Evolutionary conservation across 35 echinoderm and acorn worm species (phyloP), one percentile per base, ranked within the genome.

Genomic region (Acanthaster planci): DNA sequence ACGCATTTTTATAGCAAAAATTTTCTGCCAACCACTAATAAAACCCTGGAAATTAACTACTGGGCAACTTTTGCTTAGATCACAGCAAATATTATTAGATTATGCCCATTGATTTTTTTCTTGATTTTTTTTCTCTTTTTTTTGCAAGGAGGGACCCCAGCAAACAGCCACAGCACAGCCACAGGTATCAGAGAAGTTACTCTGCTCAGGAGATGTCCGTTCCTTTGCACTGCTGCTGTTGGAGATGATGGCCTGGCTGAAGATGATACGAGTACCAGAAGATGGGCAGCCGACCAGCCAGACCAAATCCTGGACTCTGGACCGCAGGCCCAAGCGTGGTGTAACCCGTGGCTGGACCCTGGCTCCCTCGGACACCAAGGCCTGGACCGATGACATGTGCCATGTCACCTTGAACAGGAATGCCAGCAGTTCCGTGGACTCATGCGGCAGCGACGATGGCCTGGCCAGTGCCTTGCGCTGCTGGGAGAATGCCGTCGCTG

Each of bases 211-310:
- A 7, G 92, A 94, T 64, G 88, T 94, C 9, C 55, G 92, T 19
- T 90, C 92, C 26, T 94, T 94, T 52, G 84, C 88, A 30, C 64
- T 94, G 50, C 77, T 94, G 26, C 37, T 94, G 51, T 56, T 94
- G 14, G 92, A 94, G 64, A 78, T 94, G 58, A 80, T 94, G 40
- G 88, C 90, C 9, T 91, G 83, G 75, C 39, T 90, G 15, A 77
- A 87, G 47, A 68, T 78, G 67, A 88, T 89, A 52, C 67, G 75
- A 5, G 44, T 93, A 15, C 87, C 82, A 7, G 72, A 85, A 40
- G 91, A 88, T 18, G 26, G 83, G 38, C 84, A 85, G 1, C 19
- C 15, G 55, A 78, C 80, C 17, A 40, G 27, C 15, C 37, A 27
- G n/a, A 42, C 60, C 27, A 81, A 76, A 40, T n/a, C 22, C 27